These are phyloP conservation scores for Adelosebastes latens DNA, from an alignment of 2,797 vertebrate genomes.

Conservation along the genomic window DNA sequence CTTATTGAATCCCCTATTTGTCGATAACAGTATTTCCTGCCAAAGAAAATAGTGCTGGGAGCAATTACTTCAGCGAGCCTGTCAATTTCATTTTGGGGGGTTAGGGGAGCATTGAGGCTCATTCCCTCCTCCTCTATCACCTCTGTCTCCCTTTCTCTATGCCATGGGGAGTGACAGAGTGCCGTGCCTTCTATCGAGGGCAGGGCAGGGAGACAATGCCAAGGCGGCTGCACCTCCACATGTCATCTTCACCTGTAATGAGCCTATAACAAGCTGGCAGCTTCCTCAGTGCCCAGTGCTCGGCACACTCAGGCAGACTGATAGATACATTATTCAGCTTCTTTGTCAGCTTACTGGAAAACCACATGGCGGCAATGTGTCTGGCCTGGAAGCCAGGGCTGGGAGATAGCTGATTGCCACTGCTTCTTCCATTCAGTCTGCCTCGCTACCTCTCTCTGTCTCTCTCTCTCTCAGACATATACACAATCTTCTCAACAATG, in stretches of 20 bases:
- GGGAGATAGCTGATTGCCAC: slow-evolving; percentile 44
- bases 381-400: slow-evolving; percentile 48
- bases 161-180: slow-evolving; percentile 67
- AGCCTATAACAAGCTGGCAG: slow-evolving; percentile 80
- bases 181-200: slow-evolving; percentile 58
- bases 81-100: slow-evolving; percentile 83
- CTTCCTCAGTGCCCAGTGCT: slow-evolving; percentile 64
- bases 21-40: slow-evolving; percentile 86
- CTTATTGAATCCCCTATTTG: slow-evolving; percentile 83
- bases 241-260: slow-evolving; percentile 82
- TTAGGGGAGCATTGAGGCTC: slow-evolving; percentile 68
- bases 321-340: slow-evolving; percentile 81
- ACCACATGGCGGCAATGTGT: slow-evolving; percentile 63
- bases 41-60: slow-evolving; percentile 83
- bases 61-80: slow-evolving; percentile 82
- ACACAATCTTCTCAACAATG: neutral
- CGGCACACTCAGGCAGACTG: slow-evolving; percentile 64
- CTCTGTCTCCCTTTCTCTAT: slow-evolving; percentile 52
- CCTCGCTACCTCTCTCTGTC: neutral
- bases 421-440: slow-evolving; percentile 31
- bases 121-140: slow-evolving; percentile 63
- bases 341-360: slow-evolving; percentile 76
- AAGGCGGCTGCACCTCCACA: slow-evolving; percentile 69
- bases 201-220: slow-evolving; percentile 68
- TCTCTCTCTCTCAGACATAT: neutral